Evolutionary conservation across 2,113 vertebrate genomes (phyloP).

Genomic region (Cynopterus brachyotis): DNA sequence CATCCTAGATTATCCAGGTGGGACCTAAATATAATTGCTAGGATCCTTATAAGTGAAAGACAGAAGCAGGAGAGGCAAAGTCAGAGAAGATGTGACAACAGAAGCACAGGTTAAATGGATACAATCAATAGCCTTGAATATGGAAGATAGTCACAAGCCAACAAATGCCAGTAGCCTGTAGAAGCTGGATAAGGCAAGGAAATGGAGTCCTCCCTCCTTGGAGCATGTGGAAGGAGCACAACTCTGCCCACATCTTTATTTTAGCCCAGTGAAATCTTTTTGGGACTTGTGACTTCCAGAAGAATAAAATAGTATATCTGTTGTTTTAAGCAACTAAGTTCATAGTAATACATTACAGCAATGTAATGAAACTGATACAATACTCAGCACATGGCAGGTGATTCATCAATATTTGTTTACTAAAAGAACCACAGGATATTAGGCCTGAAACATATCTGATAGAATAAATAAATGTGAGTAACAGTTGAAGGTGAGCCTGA

Average conservation of each 20-base stretch:
- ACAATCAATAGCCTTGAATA: neutral
- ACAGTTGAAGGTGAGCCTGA: neutral
- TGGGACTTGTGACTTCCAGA: neutral
- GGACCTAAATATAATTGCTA: neutral
- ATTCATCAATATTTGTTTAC: neutral
- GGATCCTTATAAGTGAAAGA: neutral
- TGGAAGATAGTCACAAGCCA: neutral
- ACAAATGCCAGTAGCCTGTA: neutral
- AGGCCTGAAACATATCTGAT: neutral
- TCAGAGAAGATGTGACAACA: neutral
- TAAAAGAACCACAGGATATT: neutral
- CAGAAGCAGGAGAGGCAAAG: neutral
- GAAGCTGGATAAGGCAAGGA: neutral
- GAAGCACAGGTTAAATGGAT: neutral
- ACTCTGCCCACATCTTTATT: neutral
- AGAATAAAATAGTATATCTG: neutral
- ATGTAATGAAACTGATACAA: neutral
- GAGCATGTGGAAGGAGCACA: neutral
- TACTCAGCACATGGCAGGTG: neutral
- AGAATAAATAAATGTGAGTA: neutral
- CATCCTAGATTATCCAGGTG: neutral
- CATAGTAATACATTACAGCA: neutral
- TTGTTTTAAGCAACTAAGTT: neutral
- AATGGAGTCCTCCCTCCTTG: neutral
- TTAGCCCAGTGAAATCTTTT: neutral